Evolutionary conservation across 2,113 vertebrate genomes (phyloP), one percentile per base, ranked within the genome.

Genomic region (Lampris incognitus): DNA sequence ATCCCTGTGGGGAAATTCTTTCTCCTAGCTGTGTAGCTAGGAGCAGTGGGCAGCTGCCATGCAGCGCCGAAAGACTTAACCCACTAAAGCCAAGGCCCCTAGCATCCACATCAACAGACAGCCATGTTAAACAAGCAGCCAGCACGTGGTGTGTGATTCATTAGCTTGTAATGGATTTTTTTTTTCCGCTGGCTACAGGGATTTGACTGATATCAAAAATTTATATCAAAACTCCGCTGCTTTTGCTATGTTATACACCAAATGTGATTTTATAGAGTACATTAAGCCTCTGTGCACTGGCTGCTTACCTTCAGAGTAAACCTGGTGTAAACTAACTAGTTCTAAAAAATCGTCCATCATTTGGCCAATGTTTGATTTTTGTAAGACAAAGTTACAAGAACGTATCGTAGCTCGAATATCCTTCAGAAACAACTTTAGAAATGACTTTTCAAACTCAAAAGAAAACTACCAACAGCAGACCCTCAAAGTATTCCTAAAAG

Each of bases 391-490:
- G 24, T 24, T 24, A 24, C 24, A 24, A 24, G 24, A 24, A 24
- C 24, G 24, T 24, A 24, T 24, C 24, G 42, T 59, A 62, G 56
- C 63, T 63, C 39, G 59, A 67, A 59, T 74, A 46, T 58, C 10
- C 39, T 63, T 73, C 68, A 63, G 81, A 81, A 86, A 80, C 42
- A 86, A 72, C 86, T 82, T 86, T 81, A 54, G 86, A 86, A 80
- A 79, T 78, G 76, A 84, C 51, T 57, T 69, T 42, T 66, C 24
- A 49, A 68, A 70, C 78, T 82, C 74, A 57, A 60, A 2, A 50
- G 68, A 73, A 78, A 77, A 71, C 66, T 75, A 74, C 52, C 76
- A 41, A 80, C 76, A 69, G 57, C 58, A 70, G 78, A 78, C 81
- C 61, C 64, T 49, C 67, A 59, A 65, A 79, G 84, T 69, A 71